Conservation (phyloP, 1,140 invertebrate species). For the Neodiprion pinetum region DNA sequence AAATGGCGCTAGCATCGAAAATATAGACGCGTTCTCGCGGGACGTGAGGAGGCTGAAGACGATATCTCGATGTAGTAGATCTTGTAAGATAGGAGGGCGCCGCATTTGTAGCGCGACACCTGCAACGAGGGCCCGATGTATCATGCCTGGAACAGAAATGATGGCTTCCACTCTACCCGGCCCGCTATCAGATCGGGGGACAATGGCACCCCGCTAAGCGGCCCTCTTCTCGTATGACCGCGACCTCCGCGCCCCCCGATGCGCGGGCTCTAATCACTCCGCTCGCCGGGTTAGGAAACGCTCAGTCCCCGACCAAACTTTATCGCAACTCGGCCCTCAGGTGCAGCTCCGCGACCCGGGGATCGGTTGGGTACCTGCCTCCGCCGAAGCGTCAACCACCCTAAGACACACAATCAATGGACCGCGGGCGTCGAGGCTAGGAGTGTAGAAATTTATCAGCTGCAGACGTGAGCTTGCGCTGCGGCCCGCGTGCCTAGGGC, state of each 20-base stretch:
- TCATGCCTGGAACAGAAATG: slow-evolving; percentile 7
- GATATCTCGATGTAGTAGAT: slow-evolving; percentile 5
- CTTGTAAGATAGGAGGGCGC: background rate
- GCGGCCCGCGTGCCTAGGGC: no score
- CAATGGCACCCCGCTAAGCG: slow-evolving; percentile 1
- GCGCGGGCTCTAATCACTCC: background rate
- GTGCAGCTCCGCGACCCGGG: no score
- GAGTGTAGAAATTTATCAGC: no score
- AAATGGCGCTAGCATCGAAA: slow-evolving; percentile 1
- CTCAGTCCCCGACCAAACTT: background rate
- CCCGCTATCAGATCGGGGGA: slow-evolving; percentile 6
- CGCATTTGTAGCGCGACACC: slow-evolving; percentile 1
- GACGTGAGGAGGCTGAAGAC: background rate
- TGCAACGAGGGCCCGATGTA: background rate
- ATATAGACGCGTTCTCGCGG: background rate
- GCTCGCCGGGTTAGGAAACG: background rate
- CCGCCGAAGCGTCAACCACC: no score
- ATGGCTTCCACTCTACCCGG: background rate
- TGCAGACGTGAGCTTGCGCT: no score
- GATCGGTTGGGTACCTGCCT: no score
- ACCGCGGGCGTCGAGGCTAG: no score
- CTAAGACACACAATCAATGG: no score
- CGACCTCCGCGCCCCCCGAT: slow-evolving; percentile 1
- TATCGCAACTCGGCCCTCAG: no score
- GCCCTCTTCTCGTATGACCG: slow-evolving; percentile 2